Conservation (phyloP, 2,113 vertebrate genomes). For the Emydura subglobosa region DNA sequence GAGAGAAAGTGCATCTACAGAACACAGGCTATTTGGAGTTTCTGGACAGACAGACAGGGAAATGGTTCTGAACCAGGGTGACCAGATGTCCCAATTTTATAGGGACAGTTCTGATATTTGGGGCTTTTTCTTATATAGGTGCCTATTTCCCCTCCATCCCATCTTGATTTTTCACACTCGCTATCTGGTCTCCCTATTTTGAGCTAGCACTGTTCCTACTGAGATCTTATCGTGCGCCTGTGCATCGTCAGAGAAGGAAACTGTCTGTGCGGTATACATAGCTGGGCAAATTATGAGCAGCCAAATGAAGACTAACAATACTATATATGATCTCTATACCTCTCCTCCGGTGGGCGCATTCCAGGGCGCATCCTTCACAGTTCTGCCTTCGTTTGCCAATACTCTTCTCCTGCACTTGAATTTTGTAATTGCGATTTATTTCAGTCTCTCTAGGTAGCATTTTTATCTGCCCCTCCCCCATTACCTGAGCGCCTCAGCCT, state of each 20-base stretch:
- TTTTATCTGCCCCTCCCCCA: neutral
- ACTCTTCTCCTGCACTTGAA: neutral
- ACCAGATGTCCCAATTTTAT: too few species aligned
- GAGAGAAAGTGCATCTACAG: rapidly evolving
- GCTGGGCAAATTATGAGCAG: neutral
- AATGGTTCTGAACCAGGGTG: neutral
- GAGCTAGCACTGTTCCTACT: too few species aligned
- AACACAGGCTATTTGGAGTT: rapidly evolving
- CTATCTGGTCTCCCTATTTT: too few species aligned
- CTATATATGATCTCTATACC: neutral
- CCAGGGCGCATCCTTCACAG: neutral
- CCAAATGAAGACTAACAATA: neutral
- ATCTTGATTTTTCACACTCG: too few species aligned
- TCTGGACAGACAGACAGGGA: neutral
- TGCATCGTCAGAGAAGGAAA: neutral
- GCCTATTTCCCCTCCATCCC: too few species aligned
- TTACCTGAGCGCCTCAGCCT: neutral
- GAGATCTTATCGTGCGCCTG: neutral
- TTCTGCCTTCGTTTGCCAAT: neutral
- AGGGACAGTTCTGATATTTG: too few species aligned
- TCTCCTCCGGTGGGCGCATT: neutral
- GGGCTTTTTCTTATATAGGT: too few species aligned
- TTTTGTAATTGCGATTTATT: neutral
- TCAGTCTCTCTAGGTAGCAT: neutral
- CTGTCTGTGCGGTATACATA: neutral